Evolutionary conservation across 1,140 invertebrate genomes (phyloP), one percentile per base, ranked within the genome.

Genomic region (Danaus plexippus): DNA sequence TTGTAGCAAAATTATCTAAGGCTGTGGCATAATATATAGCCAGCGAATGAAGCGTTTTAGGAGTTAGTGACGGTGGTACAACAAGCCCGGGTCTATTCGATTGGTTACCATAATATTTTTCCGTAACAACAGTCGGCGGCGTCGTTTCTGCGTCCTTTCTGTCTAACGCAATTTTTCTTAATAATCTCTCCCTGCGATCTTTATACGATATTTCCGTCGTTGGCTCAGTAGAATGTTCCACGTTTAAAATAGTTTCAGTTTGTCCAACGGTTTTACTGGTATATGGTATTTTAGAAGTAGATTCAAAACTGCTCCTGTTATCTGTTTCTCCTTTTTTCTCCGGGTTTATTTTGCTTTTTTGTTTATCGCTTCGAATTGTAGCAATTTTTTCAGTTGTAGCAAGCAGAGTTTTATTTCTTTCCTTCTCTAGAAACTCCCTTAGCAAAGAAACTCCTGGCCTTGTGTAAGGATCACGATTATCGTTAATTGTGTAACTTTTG

Each of bases 1-100:
- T 85, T 43, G 88, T 88, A 1, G 87, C 87, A 4, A 91, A 88
- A 65, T 91, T 90, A 60, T 92, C 91, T 52, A 91, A 83, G 50
- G 90, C 90, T 11, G 91, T 91, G 7, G 93, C 92, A 74, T 94
- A 94, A 66, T 94, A 94, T 59, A 93, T 88, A 15, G 93, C 93
- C 43, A 95, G 72, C 1, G 93, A 93, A 68, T 94, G 93, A 2
- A 95, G 77, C 1, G 93, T 92, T 67, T 93, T 92, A 1, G 93
- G 92, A 0, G 92, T 92, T 0, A 92, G 90, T 1, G 92, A 93
- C 11, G 90, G 90, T 10, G 92, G 92, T 18, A 92, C 90, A 12
- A 90, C 84, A 15, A 92, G 79, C 22, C 91, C 92, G 47, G 88
- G 86, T 60, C 90, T 81, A 22, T 85, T 87, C 3, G 71, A 65